Conservation (phyloP, 2,113 vertebrate genomes). For the Megaleporinus macrocephalus region DNA sequence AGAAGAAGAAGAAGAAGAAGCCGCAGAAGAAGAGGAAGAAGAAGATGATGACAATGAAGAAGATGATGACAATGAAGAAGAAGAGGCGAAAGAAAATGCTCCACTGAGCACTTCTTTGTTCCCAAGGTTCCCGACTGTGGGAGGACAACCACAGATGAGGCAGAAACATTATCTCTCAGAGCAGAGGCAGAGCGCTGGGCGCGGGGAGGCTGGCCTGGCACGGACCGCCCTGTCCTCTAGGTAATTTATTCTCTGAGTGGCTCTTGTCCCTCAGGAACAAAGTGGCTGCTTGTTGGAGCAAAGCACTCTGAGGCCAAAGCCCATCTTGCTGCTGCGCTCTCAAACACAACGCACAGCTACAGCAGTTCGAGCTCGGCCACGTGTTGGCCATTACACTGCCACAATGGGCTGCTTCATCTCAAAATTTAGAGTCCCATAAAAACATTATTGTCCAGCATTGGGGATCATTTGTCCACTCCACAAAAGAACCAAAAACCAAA, state of each 20-base stretch:
- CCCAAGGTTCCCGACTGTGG: slow-evolving; percentile 74
- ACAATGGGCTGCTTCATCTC: slow-evolving; percentile 88
- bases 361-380: slow-evolving; percentile 88
- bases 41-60: slow-evolving; percentile 57
- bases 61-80: slow-evolving; percentile 37
- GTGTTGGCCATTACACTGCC: slow-evolving; percentile 84
- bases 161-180: slow-evolving; percentile 82
- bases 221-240: slow-evolving; percentile 64
- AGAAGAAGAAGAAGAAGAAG: background rate
- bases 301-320: slow-evolving; percentile 55
- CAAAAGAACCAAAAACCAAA: slow-evolving; percentile 80
- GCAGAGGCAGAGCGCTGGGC: slow-evolving; percentile 76
- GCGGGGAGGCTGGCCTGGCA: slow-evolving; percentile 73
- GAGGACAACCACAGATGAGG: slow-evolving; percentile 82
- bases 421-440: slow-evolving; percentile 90
- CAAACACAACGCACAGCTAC: slow-evolving; percentile 70
- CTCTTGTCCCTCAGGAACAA: slow-evolving; percentile 81
- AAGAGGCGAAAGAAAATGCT: slow-evolving; percentile 46
- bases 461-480: slow-evolving; percentile 85
- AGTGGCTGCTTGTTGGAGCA: slow-evolving; percentile 83
- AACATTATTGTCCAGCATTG: slow-evolving; percentile 90
- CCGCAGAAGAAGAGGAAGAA: background rate
- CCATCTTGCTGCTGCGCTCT: slow-evolving; percentile 69
- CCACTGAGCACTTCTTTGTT: slow-evolving; percentile 81
- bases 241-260: slow-evolving; percentile 81